A percentile compares a stretch with the other conserved stretches of the same genome.
phyloP scores from a whole-genome alignment of 2,797 vertebrate species.

The Centroberyx gerrardi region DNA sequence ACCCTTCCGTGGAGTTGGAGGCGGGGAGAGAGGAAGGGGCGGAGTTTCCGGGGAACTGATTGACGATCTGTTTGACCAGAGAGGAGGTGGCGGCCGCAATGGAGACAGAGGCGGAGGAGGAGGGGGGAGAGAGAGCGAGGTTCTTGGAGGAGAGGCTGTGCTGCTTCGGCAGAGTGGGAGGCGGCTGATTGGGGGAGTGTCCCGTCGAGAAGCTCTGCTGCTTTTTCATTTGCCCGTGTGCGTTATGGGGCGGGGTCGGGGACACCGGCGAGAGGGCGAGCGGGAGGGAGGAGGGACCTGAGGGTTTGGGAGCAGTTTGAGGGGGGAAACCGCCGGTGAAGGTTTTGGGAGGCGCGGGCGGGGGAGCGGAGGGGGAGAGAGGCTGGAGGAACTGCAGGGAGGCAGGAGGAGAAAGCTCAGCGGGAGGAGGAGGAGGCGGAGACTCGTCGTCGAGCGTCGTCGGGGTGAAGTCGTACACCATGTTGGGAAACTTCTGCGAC shows the following conservation, averaged over 20 bases:
- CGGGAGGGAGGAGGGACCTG: conserved; percentile 71
- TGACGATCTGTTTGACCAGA: conserved; percentile 93
- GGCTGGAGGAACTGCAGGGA: conserved; percentile 80
- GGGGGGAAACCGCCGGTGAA: conserved; percentile 84
- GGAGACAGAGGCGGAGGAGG: conserved; percentile 81
- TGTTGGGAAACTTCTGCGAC: conserved; percentile 90
- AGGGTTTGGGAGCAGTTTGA: conserved; percentile 84
- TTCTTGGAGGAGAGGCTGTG: conserved; percentile 91
- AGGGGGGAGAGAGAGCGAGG: conserved; percentile 81
- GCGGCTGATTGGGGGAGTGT: conserved; percentile 86
- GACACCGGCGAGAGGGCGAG: conserved; percentile 71
- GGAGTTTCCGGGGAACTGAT: conserved; percentile 90
- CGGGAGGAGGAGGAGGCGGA: conserved; percentile 65
- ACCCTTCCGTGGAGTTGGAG: conserved; percentile 76
- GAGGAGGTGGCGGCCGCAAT: conserved; percentile 86
- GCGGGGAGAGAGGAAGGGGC: conserved; percentile 75
- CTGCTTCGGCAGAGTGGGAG: conserved; percentile 93
- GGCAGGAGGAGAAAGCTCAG: conserved; percentile 79
- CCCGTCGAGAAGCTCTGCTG: conserved; percentile 88
- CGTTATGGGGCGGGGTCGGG: conserved; percentile 56
- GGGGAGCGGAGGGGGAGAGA: conserved; percentile 67
- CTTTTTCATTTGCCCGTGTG: conserved; percentile 85
- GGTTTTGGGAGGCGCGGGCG: conserved; percentile 89
- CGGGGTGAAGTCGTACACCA: conserved; percentile 84
- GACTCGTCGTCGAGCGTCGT: conserved; percentile 50